These are phyloP conservation scores for Eupithecia pulchellata DNA, from an alignment of 2,888 invertebrate species.

Conservation along the genomic window DNA sequence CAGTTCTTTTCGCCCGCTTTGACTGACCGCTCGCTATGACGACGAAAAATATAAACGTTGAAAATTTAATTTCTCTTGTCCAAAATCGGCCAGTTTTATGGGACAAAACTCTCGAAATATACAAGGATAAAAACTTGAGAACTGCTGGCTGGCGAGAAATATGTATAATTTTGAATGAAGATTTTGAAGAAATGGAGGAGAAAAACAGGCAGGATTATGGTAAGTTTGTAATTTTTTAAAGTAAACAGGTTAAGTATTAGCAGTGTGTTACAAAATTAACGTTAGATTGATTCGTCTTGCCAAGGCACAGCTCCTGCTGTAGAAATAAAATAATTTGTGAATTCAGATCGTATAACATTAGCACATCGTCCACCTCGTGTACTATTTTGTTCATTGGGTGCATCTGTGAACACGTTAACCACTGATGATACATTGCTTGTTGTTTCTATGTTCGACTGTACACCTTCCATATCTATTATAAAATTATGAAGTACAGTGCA, in stretches of 20 bases:
- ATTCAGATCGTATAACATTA: slow-evolving; percentile 42
- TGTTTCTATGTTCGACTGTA: slow-evolving; percentile 37
- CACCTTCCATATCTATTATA: slow-evolving; percentile 32
- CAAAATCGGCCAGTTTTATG: slow-evolving; percentile 7
- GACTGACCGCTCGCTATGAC: slow-evolving; percentile 38
- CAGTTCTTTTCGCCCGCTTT: slow-evolving; percentile 43
- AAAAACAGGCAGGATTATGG: slow-evolving; percentile 39
- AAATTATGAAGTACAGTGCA: slow-evolving; percentile 47
- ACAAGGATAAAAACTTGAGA: slow-evolving; percentile 17
- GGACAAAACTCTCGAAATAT: slow-evolving; percentile 5
- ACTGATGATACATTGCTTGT: slow-evolving; percentile 41
- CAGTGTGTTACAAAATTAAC: slow-evolving; percentile 32
- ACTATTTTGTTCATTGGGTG: slow-evolving; percentile 41
- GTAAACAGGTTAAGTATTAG: slow-evolving; percentile 32
- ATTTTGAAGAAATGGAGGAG: slow-evolving; percentile 42
- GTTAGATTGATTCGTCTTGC: slow-evolving; percentile 41
- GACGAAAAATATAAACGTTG: background rate
- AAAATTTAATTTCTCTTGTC: slow-evolving; percentile 9
- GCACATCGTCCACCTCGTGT: slow-evolving; percentile 43
- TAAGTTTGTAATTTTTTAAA: slow-evolving; percentile 27
- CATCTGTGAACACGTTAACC: slow-evolving; percentile 41
- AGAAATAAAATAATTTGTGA: slow-evolving; percentile 43
- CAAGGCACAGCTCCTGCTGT: slow-evolving; percentile 40
- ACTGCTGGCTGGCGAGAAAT: slow-evolving; percentile 34
- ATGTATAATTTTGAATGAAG: slow-evolving; percentile 39